A percentile compares a stretch with the other conserved stretches of the same genome.
phyloP scores from a whole-genome alignment of 2,797 vertebrate genomes.

The Gephyroberyx darwinii region DNA sequence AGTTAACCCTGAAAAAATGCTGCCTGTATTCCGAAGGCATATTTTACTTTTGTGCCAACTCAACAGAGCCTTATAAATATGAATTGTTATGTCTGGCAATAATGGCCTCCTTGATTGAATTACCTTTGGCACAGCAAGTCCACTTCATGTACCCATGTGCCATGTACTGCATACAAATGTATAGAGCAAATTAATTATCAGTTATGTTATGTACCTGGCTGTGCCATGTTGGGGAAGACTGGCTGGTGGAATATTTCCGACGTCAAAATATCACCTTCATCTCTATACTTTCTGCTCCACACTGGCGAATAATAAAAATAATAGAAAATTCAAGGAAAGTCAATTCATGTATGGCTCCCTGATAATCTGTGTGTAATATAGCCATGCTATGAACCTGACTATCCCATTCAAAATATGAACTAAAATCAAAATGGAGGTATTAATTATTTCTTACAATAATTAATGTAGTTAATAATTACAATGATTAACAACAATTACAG shows the following conservation, averaged over 20 bases:
- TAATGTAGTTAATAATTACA: neutral
- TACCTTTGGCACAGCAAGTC: conserved; percentile 50
- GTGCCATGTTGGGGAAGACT: conserved; percentile 4
- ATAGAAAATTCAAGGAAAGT: neutral
- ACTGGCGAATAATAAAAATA: neutral
- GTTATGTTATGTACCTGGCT: conserved; percentile 30
- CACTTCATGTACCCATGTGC: conserved; percentile 15
- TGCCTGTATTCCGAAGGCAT: conserved; percentile 24
- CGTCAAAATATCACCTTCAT: conserved; percentile 7
- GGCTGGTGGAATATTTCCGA: conserved; percentile 23
- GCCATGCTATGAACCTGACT: neutral
- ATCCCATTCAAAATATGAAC: neutral
- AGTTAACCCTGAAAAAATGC: conserved; percentile 15
- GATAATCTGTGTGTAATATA: neutral
- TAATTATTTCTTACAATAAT: no score
- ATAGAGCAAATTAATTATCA: conserved; percentile 20
- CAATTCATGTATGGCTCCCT: neutral
- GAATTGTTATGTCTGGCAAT: conserved; percentile 43
- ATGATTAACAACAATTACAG: no score
- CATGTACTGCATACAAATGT: conserved; percentile 20
- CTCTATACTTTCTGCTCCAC: neutral
- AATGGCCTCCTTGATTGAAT: conserved; percentile 45
- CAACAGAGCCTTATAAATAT: conserved; percentile 53
- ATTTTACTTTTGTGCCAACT: conserved; percentile 10
- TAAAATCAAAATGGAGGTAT: neutral